Evolutionary conservation across 2,888 invertebrate species (phyloP), one percentile per base, ranked within the genome.

Genomic region (Argyresthia albistria): DNA sequence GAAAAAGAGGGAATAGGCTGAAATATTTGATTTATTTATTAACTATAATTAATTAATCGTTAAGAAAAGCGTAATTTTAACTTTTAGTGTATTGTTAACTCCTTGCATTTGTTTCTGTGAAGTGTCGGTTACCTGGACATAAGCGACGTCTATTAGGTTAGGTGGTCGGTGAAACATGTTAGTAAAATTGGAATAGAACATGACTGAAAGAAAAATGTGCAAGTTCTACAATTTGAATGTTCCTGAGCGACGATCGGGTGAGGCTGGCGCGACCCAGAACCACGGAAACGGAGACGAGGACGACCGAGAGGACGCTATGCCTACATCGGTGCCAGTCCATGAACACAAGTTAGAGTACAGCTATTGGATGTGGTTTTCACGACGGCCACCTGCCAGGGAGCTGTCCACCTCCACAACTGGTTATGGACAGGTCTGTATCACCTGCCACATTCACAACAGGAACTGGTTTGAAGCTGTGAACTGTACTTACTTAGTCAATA

Each of bases 281-380:
- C 77, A 80, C 58, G 73, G 67, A 50, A 68, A 62, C 36, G 84
- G 84, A 25, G 83, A 86, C n/a, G 79, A 79, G 4, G 69, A 80
- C 57, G 73, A 70, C 54, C 59, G 67, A 16, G 82, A 83, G 8
- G 81, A 82, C 48, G 71, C 76, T 48, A 59, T 69, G 56, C 72
- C 81, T 53, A 83, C 80, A 36, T 70, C 70, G 56, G 93, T 95
- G 71, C 93, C 92, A 55, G 91, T 93, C 58, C 92, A 93, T 61
- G 97, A 98, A 82, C 97, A 98, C 80, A 94, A 94, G 76, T 88
- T 98, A 66, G 97, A 98, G 80, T 96, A 95, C 86, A 92, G 93
- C 60, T 98, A 98, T 80, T 96, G 96, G 83, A 89, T 98, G 76
- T 98, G 98, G 98, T 97, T 92, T 72, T 89, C 90, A 46, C 79